Percentiles rank a stretch among this genome's conserved stretches.
phyloP scores from a whole-genome alignment of 2,113 vertebrate genomes.

The Microtus oregoni region DNA sequence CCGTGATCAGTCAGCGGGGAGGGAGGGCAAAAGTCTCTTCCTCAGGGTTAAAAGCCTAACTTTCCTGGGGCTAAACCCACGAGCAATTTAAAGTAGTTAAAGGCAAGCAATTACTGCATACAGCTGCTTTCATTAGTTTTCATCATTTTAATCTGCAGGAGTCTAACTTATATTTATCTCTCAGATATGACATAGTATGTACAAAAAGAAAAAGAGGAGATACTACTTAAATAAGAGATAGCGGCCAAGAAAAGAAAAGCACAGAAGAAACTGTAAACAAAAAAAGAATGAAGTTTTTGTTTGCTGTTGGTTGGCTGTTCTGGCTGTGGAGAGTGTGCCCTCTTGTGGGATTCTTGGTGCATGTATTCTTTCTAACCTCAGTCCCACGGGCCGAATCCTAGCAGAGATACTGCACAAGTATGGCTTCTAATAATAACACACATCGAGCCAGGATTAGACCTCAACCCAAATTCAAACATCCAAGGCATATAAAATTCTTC shows the following conservation, averaged over 20 bases:
- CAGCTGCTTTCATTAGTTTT: background rate
- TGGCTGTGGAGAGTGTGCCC: background rate
- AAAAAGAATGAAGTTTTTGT: background rate
- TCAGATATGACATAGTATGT: background rate
- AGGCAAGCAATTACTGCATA: background rate
- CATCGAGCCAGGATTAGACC: too few species aligned
- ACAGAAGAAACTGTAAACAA: background rate
- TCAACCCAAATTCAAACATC: background rate
- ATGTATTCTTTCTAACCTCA: background rate
- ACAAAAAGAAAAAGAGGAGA: background rate
- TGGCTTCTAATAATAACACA: background rate
- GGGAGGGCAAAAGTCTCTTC: background rate
- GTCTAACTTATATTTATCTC: background rate
- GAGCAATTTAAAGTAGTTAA: background rate
- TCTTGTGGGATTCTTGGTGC: constrained; percentile 16
- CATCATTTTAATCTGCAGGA: background rate
- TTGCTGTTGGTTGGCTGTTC: background rate
- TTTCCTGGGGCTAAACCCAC: background rate
- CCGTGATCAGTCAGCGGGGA: background rate
- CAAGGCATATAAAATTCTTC: background rate
- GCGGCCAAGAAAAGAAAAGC: background rate
- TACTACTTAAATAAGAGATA: background rate
- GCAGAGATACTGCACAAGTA: background rate
- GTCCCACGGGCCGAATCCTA: too few species aligned
- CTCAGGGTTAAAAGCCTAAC: background rate